Evolutionary conservation across 1,140 invertebrate species (phyloP), one percentile per base, ranked within the genome.

Genomic region (Scaptomyza hsui): DNA sequence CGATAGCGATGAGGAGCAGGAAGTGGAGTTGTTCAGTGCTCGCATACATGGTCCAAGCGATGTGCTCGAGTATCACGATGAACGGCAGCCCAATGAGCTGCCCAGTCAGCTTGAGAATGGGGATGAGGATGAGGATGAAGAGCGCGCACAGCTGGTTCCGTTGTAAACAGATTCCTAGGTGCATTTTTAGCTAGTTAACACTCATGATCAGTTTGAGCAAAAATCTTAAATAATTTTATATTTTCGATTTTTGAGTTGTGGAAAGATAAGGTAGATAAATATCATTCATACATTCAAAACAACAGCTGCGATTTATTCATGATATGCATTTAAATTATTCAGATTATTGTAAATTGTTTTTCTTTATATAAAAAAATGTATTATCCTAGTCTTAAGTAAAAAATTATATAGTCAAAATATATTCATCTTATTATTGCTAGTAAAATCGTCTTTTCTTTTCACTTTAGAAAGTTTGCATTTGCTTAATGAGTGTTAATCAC

Each of bases 1-100:
- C 4, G 75, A 75, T 7, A 81, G 78, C 24, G 77, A 78, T 45
- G 76, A 80, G 10, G 82, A 78, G 1, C 60, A 71, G 24, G 68
- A 86, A 0, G 81, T 68, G 12, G 70, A 86, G 24, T 21, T 86
- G 13, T 88, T 68, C 13, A 60, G 48, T n/a, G 48, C 78, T 0
- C 51, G 44, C 10, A 47, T 52, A 15, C 18, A 21, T 7, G 44
- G 42, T 16, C 29, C 41, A 4, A 55, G 6, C 3, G 47, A 59
- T 6, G 32, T 62, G 3, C 16, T 77, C 6, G 68, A 73, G 18
- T 85, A 85, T 41, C 69, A 63, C 3, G 80, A 85, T 19, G 75
- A 86, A 18, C 29, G 62, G 0, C 19, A n/a, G 26, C 16, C 60
- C 10, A 44, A 16, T 4, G 13, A 48, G 32, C 29, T 19, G 37